Conservation (phyloP, 2,113 vertebrate genomes). For the Illadopsis cleaveri region DNA sequence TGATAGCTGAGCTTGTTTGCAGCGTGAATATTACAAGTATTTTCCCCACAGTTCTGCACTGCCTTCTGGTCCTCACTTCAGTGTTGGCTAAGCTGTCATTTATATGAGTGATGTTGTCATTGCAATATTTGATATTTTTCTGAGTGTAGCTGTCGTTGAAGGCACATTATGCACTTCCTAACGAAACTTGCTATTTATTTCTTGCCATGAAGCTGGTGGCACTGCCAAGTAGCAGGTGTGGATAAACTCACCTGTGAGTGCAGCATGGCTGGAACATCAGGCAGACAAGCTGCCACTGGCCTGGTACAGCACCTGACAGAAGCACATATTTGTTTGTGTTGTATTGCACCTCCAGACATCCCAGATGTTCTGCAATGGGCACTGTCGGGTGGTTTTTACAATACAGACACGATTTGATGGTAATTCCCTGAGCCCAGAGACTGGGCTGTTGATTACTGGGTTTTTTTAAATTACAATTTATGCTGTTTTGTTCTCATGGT, state of each 20-base stretch:
- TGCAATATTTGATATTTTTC: conserved; percentile 2
- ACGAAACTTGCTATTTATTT: background rate
- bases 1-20: background rate
- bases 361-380: background rate
- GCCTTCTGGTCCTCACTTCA: conserved; percentile 47
- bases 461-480: accelerated
- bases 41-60: conserved; percentile 31
- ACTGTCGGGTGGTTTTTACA: background rate
- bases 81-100: conserved; percentile 55
- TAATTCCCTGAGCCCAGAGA: background rate
- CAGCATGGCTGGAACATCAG: background rate
- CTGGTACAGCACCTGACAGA: background rate
- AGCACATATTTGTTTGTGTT: background rate
- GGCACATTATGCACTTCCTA: background rate
- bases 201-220: background rate
- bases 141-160: background rate
- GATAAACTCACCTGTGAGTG: background rate
- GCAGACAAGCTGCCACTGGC: background rate
- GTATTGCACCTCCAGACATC: background rate
- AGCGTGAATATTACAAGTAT: background rate
- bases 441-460: background rate
- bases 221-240: background rate
- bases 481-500: background rate
- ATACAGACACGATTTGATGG: background rate
- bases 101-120: conserved; percentile 37